phyloP scores from a whole-genome alignment of 1,140 invertebrate genomes.

The Lasioglossum baleicum region DNA sequence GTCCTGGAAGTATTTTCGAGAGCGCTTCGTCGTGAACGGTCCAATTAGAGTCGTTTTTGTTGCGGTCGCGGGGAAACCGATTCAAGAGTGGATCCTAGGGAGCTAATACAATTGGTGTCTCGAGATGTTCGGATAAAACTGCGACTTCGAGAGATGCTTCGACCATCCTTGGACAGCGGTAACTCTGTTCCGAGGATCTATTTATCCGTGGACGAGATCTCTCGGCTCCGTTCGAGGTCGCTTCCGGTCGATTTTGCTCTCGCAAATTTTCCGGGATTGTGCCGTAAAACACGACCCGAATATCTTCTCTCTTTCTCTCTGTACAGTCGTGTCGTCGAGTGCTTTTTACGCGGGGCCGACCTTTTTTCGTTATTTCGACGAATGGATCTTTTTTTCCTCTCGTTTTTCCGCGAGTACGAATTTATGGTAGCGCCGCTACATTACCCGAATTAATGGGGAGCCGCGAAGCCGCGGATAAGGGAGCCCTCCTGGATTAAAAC shows the following conservation, averaged over 20 bases:
- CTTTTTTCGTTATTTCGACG: no score
- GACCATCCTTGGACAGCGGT: neutral
- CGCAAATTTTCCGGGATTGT: neutral
- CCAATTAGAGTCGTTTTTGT: constrained; percentile 18
- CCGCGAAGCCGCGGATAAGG: neutral
- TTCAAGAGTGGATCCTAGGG: neutral
- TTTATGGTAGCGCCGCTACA: neutral
- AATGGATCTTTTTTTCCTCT: no score
- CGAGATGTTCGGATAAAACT: neutral
- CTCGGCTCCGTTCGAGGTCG: neutral
- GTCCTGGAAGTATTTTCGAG: neutral
- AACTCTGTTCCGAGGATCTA: neutral
- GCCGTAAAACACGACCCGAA: no score
- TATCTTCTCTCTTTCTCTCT: no score
- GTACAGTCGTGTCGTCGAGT: neutral
- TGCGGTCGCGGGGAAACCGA: neutral
- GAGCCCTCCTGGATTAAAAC: neutral
- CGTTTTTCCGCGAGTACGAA: no score
- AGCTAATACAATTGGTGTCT: neutral
- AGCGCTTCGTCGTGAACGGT: neutral
- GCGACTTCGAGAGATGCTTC: neutral
- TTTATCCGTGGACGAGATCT: constrained; percentile 6
- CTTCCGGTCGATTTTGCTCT: neutral
- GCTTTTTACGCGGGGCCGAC: neutral
- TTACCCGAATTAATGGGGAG: constrained; percentile 27